A percentile compares a stretch with the other conserved stretches of the same genome.
phyloP scores from a whole-genome alignment of 2,113 vertebrate genomes.

The Bothrops jararaca region DNA sequence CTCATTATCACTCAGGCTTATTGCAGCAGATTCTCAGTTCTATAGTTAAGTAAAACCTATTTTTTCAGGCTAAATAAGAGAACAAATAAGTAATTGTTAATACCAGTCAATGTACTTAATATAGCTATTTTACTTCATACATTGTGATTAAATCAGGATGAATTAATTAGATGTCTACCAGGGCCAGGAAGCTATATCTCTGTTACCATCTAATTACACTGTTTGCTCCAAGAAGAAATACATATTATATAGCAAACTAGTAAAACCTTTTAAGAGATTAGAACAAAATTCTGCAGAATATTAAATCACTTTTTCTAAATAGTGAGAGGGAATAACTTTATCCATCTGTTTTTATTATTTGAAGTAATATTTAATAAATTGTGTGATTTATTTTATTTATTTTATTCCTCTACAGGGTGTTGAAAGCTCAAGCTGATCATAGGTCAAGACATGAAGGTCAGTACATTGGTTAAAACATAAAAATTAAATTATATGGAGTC shows the following conservation, averaged over 20 bases:
- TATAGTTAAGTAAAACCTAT: background rate
- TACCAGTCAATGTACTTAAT: background rate
- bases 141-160: background rate
- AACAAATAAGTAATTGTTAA: background rate
- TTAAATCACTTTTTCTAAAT: background rate
- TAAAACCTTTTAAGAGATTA: background rate
- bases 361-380: background rate
- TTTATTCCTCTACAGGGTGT: constrained; percentile 76
- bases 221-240: background rate
- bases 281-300: background rate
- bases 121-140: background rate
- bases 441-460: constrained; percentile 96
- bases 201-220: background rate
- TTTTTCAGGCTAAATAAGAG: background rate
- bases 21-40: background rate
- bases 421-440: constrained; percentile 97
- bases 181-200: background rate
- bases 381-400: constrained; percentile 35
- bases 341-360: background rate
- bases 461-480: constrained; percentile 86
- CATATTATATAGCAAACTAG: background rate
- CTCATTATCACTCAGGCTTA: background rate
- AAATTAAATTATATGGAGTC: constrained; percentile 63
- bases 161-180: background rate
- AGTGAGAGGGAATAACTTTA: background rate